Percentiles rank a stretch among this genome's conserved stretches.
phyloP scores from a whole-genome alignment of 1,140 invertebrate genomes.

The Chironomus striatipennis region DNA sequence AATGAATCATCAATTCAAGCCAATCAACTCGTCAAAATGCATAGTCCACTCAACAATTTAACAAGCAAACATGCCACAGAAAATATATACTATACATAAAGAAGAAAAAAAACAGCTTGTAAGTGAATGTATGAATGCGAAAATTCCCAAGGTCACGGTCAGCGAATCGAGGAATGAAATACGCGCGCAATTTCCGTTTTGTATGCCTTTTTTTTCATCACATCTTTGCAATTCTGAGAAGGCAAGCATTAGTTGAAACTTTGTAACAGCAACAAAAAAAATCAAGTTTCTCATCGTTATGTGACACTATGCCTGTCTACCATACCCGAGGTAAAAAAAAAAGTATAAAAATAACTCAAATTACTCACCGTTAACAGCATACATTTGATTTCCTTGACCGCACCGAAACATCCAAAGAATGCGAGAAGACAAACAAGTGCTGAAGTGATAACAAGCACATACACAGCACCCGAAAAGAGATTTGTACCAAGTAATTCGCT shows the following conservation, averaged over 20 bases:
- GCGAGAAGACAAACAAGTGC: constrained; percentile 66
- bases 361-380: constrained; percentile 70
- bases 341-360: not conserved
- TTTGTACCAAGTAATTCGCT: constrained; percentile 73
- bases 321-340: not conserved
- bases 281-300: not conserved
- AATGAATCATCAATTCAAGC: too few relatives aligned
- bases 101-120: not conserved
- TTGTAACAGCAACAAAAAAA: not conserved
- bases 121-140: not conserved
- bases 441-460: constrained; percentile 71
- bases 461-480: constrained; percentile 71
- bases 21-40: too few relatives aligned
- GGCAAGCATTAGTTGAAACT: not conserved
- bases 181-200: not conserved
- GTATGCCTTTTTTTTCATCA: not conserved
- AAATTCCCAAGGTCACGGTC: not conserved
- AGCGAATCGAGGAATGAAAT: not conserved
- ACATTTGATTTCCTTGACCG: constrained; percentile 80
- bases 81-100: not conserved
- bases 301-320: too few relatives aligned
- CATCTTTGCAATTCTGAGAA: not conserved
- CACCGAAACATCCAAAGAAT: constrained; percentile 78
- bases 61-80: not conserved
- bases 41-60: too few relatives aligned